Conservation (phyloP, 2,888 invertebrate species). For the Ectemnius continuus region DNA sequence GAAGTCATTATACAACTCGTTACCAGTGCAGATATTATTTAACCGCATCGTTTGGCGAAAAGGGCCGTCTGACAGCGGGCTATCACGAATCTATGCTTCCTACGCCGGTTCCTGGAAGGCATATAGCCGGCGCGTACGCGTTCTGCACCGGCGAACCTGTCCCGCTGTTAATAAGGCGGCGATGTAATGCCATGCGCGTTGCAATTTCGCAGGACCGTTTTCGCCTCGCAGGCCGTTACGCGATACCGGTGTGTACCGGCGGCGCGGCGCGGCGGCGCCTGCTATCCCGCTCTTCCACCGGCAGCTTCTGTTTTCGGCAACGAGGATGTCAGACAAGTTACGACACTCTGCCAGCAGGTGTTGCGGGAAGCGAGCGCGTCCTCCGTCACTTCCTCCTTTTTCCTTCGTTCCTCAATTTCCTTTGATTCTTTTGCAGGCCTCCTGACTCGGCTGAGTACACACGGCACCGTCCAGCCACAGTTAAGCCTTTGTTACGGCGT, state of each 20-base stretch:
- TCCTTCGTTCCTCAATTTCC: conserved; percentile 16
- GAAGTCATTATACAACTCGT: no score
- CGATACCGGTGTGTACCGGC: conserved; percentile 58
- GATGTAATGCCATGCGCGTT: conserved; percentile 48
- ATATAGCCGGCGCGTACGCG: background rate
- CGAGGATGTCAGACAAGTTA: conserved; percentile 68
- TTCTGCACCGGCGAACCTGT: conserved; percentile 12
- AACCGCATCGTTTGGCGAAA: background rate
- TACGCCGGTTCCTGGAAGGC: conserved; percentile 26
- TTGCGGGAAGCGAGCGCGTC: conserved; percentile 24
- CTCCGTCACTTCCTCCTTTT: conserved; percentile 23
- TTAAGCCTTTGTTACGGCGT: conserved; percentile 5
- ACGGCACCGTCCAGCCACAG: background rate
- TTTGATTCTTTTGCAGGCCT: conserved; percentile 21
- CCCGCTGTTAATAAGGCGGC: conserved; percentile 57
- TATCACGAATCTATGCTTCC: conserved; percentile 24
- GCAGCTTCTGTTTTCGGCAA: conserved; percentile 72
- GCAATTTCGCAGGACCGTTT: conserved; percentile 62
- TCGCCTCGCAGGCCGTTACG: conserved; percentile 40
- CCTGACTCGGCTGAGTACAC: background rate
- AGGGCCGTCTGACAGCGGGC: background rate
- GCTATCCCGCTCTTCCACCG: conserved; percentile 50
- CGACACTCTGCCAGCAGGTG: conserved; percentile 58
- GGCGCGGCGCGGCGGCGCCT: no score
- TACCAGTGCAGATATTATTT: no score